Evolutionary conservation across 2,888 invertebrate genomes (phyloP), one percentile per base, ranked within the genome.

Genomic region (Coleophora deauratella): DNA sequence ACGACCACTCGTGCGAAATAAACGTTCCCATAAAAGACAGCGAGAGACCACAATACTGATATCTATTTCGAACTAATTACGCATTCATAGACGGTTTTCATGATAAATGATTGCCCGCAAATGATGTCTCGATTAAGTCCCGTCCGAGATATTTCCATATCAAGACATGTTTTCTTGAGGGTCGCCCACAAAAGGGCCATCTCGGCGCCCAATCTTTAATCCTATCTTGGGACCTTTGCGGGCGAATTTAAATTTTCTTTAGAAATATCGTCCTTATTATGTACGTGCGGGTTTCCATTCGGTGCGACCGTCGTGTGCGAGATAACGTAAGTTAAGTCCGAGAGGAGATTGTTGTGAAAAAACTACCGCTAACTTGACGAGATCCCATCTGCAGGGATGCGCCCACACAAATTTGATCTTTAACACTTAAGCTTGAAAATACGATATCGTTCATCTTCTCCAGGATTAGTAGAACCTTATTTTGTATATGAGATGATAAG

Each of bases 401-500:
- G 40, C 48, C 38, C 64, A 57, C 56, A 59, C 63, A 54, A 82
- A 67, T 72, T 67, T 80, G 66, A 59, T 59, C 79, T 67, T 57
- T 81, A 72, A 51, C 47, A 28, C 47, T 49, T 43, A 35, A 37
- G 40, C 39, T 49, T 49, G 68, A 81, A 62, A 67, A 65, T 59
- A 46, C 42, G 40, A 52, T 72, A 62, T 77, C 49, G 65, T 52
- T 46, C 54, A 60, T 38, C 44, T 43, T 45, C 41, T 57, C 46
- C 45, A 33, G 79, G 82, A 85, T 85, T 84, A 84, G 77, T 72
- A 72, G 62, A 77, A 77, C 84, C 79, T 84, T 85, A 84, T 82
- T 85, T 84, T 85, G 85, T 85, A 82, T 82, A 82, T 81, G 82
- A 84, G 78, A 85, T 84, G 85, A 85, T 85, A 85, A 84, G 85